Base-by-base conservation (phyloP, 1,140 invertebrate species). In the Drosophila triauraria region DNA sequence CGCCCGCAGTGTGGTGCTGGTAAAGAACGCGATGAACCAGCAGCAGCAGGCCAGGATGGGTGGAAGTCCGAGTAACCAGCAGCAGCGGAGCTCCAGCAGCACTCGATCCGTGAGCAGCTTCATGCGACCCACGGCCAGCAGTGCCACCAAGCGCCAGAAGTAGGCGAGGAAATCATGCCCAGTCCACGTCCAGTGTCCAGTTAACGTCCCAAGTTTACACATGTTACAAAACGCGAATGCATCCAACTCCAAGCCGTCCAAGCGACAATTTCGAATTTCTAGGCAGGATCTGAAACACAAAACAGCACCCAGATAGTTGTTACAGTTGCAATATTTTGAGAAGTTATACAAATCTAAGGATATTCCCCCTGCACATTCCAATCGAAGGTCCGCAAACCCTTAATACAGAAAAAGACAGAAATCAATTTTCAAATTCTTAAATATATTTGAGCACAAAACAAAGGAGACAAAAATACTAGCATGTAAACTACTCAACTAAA, bases 81-180 rank as follows among this genome's bases (percentile, higher is more conserved):
- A 81, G 40, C 75, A 63, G 60, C 43, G 75, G 8, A 86, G 80
- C 59, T 63, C 51, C 23, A 75, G 82, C n/a, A 76, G 53, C 51
- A 77, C 92, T 81, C 75, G 93, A 77, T 48, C 80, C 47, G 69
- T 90, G 17, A 94, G 94, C 68, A 93, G 94, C 50, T 95, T 95
- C 79, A 95, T 95, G 94, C 93, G 94, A 65, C 94, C 94, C 12
- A 95, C 94, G 2, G 84, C 92, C 42, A 82, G 92, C 60, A 93
- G 92, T 47, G 75, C 62, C 35, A 93, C 92, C 57, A 93, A 97
- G 80, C 78, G 92, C n/a, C 90, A 83, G 53, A 92, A 92, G 68
- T 91, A 78, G 23, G 17, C 30, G 30, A 30, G 7, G 30, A 30
- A 30, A 25, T 40, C 20, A 20, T 42, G 53, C 40, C 13, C 40